Evolutionary conservation across 2,113 vertebrate species (phyloP).

Genomic region (Miniopterus natalensis): DNA sequence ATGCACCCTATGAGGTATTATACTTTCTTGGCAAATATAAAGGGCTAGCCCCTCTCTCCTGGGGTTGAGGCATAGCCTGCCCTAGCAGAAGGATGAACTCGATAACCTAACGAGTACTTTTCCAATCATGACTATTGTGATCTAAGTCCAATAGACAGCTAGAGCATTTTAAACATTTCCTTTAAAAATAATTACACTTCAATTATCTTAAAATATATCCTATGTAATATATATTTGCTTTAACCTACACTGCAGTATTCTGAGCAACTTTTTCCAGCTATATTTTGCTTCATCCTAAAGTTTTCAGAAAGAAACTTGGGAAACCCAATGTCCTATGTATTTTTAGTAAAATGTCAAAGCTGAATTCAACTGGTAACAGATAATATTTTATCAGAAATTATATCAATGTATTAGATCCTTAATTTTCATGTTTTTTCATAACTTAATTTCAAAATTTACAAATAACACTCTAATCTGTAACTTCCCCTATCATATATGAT

Average conservation of each 20-base stretch:
- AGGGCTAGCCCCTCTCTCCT: slow-evolving; percentile 62
- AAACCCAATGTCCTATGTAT: background rate
- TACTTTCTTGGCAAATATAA: slow-evolving; percentile 65
- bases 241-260: background rate
- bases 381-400: slow-evolving; percentile 16
- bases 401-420: background rate
- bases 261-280: slow-evolving; percentile 29
- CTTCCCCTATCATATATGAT: background rate
- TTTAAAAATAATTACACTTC: slow-evolving; percentile 60
- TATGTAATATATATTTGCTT: background rate
- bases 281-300: background rate
- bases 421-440: background rate
- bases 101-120: slow-evolving; percentile 60
- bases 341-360: background rate
- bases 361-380: slow-evolving; percentile 31
- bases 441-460: background rate
- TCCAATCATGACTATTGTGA: slow-evolving; percentile 48
- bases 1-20: slow-evolving; percentile 39
- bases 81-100: slow-evolving; percentile 10
- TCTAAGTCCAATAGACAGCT: slow-evolving; percentile 42
- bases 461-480: background rate
- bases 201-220: slow-evolving; percentile 62
- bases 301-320: slow-evolving; percentile 14
- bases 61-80: slow-evolving; percentile 4
- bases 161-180: slow-evolving; percentile 39